Evolutionary conservation across 2,888 invertebrate species (phyloP).

Genomic region (Lepidocyrtoides sp.): DNA sequence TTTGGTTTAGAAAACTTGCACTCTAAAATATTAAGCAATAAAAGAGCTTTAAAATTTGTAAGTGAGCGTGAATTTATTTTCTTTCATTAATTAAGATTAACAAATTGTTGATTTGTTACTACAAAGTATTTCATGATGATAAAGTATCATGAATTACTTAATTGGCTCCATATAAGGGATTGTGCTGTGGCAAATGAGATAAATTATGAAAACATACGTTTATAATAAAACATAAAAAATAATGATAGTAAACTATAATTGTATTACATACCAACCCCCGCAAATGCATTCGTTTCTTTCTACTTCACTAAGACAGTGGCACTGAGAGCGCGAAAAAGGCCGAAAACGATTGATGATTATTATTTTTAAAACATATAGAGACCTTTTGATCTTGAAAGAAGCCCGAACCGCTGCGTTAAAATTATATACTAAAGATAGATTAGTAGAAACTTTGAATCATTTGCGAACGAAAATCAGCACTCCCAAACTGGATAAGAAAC

Average conservation of each 20-base stretch:
- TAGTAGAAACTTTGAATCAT: not conserved
- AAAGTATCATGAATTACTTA: not conserved
- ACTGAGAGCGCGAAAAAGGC: not conserved
- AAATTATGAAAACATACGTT: not conserved
- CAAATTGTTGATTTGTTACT: not conserved
- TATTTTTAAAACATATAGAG: not conserved
- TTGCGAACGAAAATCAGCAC: not conserved
- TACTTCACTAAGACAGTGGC: not conserved
- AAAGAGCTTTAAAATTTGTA: not conserved
- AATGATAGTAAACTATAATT: not conserved
- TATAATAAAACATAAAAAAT: not conserved
- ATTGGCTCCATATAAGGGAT: constrained; percentile 24
- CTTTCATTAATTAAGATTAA: not conserved
- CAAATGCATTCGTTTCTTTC: not conserved
- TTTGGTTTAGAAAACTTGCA: not conserved
- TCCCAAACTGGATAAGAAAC: constrained; percentile 1
- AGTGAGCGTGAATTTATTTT: not conserved
- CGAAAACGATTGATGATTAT: too few species aligned
- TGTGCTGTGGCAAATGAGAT: not conserved
- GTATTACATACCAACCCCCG: not conserved
- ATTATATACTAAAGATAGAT: too few species aligned
- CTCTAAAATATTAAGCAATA: not conserved
- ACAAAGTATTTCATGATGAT: not conserved
- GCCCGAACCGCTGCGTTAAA: too few species aligned
- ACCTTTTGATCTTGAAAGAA: too few species aligned